phyloP scores from a whole-genome alignment of 2,797 vertebrate species.

The Crax fasciolata region DNA sequence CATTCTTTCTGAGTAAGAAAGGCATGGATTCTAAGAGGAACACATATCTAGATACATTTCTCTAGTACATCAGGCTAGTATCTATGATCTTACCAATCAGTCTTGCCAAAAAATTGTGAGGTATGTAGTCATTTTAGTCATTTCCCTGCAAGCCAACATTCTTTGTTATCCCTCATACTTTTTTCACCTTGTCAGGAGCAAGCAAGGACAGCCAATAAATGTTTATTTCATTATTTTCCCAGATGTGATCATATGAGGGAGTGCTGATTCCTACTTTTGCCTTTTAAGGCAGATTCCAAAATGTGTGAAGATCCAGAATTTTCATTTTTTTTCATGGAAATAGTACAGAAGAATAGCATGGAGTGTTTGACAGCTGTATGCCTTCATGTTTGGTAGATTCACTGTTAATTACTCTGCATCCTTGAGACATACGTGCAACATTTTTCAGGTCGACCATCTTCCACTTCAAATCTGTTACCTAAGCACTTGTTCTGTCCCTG shows the following conservation, averaged over 20 bases:
- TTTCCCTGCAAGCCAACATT: not conserved
- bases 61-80: not conserved
- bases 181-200: not conserved
- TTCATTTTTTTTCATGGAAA: not conserved
- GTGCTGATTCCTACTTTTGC: not conserved
- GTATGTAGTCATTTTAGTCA: not conserved
- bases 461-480: not conserved
- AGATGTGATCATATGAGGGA: too few relatives aligned
- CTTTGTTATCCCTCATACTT: not conserved
- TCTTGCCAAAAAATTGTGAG: not conserved
- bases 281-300: not conserved
- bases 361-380: not conserved
- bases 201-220: not conserved
- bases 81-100: not conserved
- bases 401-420: not conserved
- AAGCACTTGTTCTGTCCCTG: not conserved
- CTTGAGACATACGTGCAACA: not conserved
- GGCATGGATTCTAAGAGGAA: not conserved
- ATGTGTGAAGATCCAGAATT: not conserved
- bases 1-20: not conserved
- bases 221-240: not conserved
- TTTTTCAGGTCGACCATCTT: not conserved
- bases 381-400: not conserved
- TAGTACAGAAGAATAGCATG: not conserved
- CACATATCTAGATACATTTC: fast-evolving